Evolutionary conservation across 2,888 invertebrate genomes (phyloP), one percentile per base, ranked within the genome.

Genomic region (Trachelus stipa): DNA sequence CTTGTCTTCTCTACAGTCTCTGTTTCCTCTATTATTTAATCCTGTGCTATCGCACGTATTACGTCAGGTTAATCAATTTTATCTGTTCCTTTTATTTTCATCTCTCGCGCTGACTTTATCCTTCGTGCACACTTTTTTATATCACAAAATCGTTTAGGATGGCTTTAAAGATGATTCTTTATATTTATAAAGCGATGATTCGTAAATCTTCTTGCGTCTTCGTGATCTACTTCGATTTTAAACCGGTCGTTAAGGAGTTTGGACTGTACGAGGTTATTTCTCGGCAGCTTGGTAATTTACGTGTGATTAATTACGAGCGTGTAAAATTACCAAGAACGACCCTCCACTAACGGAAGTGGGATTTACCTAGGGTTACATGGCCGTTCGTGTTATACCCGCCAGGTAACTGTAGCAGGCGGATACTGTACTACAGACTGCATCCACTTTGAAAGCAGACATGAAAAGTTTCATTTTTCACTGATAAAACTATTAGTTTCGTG

Each of bases 301-400:
- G 77, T 79, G 77, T 83, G 81, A 85, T 85, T 85, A 85, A 85
- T 85, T 83, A 83, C 83, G 81, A 77, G 77, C 80, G 75, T 79
- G 79, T 77, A 81, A 81, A 84, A 82, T 83, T 84, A 84, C 82
- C 83, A 80, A 56, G 56, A 56, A 56, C 56, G 56, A 56, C 56
- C 56, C 56, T 56, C 56, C 56, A 56, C 23, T 56, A 56, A 56
- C 56, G 56, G 56, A 56, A 56, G 56, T 56, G 56, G 56, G 56
- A 56, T 56, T 56, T 56, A 56, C 56, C 56, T 56, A 56, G 56
- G 56, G 56, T 56, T 56, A 56, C 56, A 56, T 56, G 23, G 56
- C 56, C 56, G 56, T 56, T 56, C 56, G 56, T 56, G 23, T 56
- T 56, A 56, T 56, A 56, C 56, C 23, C 23, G 23, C 1, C 56